Evolutionary conservation across 2,113 vertebrate genomes (phyloP).

Genomic region (Eupsittula cactorum): DNA sequence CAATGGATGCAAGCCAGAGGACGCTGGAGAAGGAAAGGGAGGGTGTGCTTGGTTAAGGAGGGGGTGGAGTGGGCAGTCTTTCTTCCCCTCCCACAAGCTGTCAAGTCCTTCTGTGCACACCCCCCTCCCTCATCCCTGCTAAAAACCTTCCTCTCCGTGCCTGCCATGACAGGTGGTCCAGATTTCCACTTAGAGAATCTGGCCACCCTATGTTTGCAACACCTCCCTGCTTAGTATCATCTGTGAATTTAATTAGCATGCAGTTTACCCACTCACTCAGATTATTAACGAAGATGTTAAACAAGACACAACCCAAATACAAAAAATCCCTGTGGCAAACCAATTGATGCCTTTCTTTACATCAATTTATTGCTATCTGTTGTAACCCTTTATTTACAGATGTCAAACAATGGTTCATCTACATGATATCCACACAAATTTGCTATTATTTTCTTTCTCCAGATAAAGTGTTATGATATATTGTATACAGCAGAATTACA

Average conservation of each 20-base stretch:
- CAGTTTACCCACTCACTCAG: conserved; percentile 64
- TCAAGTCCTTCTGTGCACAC: conserved; percentile 57
- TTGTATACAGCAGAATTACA: not conserved
- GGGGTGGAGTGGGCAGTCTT: conserved; percentile 37
- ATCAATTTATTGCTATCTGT: not conserved
- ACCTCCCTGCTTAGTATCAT: conserved; percentile 74
- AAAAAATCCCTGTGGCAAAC: conserved; percentile 41
- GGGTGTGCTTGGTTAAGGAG: not conserved
- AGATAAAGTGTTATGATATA: not conserved
- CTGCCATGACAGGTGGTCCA: conserved; percentile 70
- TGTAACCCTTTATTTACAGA: conserved; percentile 1
- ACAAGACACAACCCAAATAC: conserved; percentile 62
- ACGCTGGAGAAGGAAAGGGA: not conserved
- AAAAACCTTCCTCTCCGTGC: conserved; percentile 50
- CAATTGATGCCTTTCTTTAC: conserved; percentile 13
- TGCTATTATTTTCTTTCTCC: not conserved
- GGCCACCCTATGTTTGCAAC: conserved; percentile 69
- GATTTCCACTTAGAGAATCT: conserved; percentile 71
- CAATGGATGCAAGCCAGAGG: not conserved
- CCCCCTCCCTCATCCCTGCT: conserved; percentile 22
- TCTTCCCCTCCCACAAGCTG: conserved; percentile 50
- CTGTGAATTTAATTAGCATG: conserved; percentile 78
- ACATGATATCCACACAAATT: not conserved
- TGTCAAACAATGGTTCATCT: not conserved
- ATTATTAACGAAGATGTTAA: conserved; percentile 77